Percentiles rank a stretch among this genome's conserved stretches.
These are phyloP conservation scores for Noturus placidus DNA, from an alignment of 2,113 vertebrate genomes.

Conservation along the genomic window DNA sequence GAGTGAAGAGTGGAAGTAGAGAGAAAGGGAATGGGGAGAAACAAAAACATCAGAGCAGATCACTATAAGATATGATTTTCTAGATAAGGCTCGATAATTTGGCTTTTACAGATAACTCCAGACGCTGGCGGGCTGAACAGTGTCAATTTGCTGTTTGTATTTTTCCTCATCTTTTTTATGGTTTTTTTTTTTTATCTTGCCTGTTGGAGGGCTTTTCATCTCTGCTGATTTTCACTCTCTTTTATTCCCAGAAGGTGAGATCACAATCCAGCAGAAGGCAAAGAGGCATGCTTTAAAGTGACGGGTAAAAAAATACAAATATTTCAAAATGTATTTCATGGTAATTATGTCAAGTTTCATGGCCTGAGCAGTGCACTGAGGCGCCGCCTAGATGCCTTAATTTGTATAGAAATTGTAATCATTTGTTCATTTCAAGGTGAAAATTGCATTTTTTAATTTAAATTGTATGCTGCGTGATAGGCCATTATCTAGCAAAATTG, in stretches of 20 bases:
- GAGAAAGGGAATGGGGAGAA: constrained; percentile 33
- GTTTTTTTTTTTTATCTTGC: constrained; percentile 80
- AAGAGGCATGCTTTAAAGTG: constrained; percentile 80
- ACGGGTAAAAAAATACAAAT: constrained; percentile 91
- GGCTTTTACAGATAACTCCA: constrained; percentile 77
- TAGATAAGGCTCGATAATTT: constrained; percentile 85
- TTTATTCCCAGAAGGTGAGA: constrained; percentile 84
- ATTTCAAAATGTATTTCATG: constrained; percentile 99
- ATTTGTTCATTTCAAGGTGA: constrained; percentile 99
- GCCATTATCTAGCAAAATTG: constrained; percentile 99
- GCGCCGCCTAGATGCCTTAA: constrained; percentile 99
- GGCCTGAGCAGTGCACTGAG: constrained; percentile 96
- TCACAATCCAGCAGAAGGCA: constrained; percentile 66
- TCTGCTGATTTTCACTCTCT: constrained; percentile 72
- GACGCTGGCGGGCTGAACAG: constrained; percentile 73
- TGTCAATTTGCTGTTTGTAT: constrained; percentile 69
- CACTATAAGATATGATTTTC: constrained; percentile 81
- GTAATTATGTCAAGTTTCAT: constrained; percentile 99
- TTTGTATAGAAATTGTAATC: constrained; percentile 99
- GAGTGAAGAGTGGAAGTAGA: constrained; percentile 41
- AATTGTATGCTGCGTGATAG: constrained; percentile 99
- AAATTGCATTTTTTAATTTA: constrained; percentile 99
- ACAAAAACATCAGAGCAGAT: constrained; percentile 67
- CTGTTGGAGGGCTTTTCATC: constrained; percentile 76
- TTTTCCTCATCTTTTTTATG: constrained; percentile 37